These are phyloP conservation scores for Thryonomys swinderianus DNA, from an alignment of 2,113 vertebrate species.

Conservation along the genomic window DNA sequence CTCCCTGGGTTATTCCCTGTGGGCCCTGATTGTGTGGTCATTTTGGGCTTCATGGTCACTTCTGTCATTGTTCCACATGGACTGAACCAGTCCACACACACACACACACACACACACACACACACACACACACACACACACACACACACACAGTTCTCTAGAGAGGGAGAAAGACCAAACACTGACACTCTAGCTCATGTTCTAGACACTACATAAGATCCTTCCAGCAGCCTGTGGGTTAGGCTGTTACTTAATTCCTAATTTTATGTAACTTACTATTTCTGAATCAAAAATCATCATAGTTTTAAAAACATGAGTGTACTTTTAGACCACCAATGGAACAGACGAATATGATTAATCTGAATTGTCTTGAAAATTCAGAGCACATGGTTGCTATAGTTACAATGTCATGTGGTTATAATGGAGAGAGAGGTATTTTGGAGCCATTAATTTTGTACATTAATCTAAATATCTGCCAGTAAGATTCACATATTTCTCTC, in stretches of 20 bases:
- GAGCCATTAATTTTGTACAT: background rate
- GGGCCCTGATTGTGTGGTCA: background rate
- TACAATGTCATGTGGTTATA: background rate
- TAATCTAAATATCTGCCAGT: background rate
- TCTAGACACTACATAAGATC: background rate
- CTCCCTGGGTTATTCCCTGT: background rate
- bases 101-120: no score
- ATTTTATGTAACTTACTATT: constrained; percentile 41
- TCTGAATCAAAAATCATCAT: constrained; percentile 36
- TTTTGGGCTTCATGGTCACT: background rate
- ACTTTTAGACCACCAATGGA: background rate
- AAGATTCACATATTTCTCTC: background rate
- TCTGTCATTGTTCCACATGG: background rate
- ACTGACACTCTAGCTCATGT: background rate
- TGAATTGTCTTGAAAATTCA: constrained; percentile 30
- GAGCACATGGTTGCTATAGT: background rate
- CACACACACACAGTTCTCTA: background rate
- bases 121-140: no score
- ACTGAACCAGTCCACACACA: background rate
- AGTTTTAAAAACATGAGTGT: background rate
- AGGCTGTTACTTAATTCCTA: background rate
- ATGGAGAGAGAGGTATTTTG: background rate
- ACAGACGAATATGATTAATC: constrained; percentile 34
- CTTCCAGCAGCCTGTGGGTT: background rate
- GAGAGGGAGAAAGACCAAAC: background rate